Conservation (phyloP, 2,888 invertebrate species). For the Actias luna region DNA sequence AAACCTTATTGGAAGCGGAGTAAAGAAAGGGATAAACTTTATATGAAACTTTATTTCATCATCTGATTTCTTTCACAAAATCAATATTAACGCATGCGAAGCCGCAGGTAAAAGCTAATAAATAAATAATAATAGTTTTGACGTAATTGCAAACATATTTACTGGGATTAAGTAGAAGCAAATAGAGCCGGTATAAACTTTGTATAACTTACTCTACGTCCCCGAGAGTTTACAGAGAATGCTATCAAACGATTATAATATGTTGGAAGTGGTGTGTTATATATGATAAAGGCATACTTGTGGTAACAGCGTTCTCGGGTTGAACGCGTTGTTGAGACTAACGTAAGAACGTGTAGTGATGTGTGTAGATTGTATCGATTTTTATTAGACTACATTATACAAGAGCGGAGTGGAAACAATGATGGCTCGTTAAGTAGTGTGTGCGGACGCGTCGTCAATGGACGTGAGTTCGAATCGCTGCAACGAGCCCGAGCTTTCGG, state of each 20-base stretch:
- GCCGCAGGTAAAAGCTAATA: neutral
- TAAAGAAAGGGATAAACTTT: no score
- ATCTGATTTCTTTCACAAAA: no score
- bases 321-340: neutral
- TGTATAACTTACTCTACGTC: neutral
- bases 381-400: neutral
- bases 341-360: neutral
- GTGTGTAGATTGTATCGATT: constrained; percentile 1
- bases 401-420: neutral
- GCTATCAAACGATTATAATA: neutral
- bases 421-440: no score
- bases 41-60: no score
- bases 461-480: no score
- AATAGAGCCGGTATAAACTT: neutral
- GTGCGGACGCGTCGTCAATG: no score
- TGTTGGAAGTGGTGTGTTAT: neutral
- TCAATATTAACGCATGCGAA: neutral
- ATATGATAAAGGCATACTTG: constrained; percentile 7
- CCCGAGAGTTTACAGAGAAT: neutral
- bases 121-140: no score
- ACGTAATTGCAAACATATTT: neutral
- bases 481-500: no score
- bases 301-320: constrained; percentile 8
- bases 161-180: neutral
- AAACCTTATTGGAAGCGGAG: no score